Evolutionary conservation across 2,113 vertebrate genomes (phyloP).

Genomic region (Albula goreensis): DNA sequence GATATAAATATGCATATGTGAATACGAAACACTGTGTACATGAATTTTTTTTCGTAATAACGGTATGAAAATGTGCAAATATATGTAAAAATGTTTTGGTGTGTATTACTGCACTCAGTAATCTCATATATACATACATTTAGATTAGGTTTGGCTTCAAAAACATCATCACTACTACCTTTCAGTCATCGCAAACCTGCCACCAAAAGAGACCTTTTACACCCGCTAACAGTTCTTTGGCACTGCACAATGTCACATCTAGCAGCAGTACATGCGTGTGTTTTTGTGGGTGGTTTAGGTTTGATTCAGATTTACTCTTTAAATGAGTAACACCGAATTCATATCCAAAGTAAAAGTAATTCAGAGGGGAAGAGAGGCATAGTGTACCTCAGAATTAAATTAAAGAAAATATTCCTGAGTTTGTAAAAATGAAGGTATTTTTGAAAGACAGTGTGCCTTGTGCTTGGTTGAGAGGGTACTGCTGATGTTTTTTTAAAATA

Average conservation of each 20-base stretch:
- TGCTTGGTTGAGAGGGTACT: background rate
- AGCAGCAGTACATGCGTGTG: background rate
- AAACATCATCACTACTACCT: background rate
- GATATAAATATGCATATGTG: slow-evolving; percentile 32
- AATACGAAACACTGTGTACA: slow-evolving; percentile 33
- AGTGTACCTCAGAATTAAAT: no score
- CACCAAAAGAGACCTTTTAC: background rate
- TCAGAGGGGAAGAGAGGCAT: no score
- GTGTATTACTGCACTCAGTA: background rate
- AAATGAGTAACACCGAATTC: background rate
- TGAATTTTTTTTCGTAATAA: background rate
- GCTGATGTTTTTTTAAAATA: background rate
- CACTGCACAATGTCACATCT: background rate
- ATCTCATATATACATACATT: background rate
- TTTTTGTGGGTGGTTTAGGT: background rate
- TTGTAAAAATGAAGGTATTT: background rate
- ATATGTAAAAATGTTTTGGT: background rate
- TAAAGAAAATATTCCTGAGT: background rate
- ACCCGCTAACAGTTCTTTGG: background rate
- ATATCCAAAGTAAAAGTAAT: background rate
- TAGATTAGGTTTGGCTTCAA: background rate
- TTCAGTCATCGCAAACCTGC: background rate
- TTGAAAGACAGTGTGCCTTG: background rate
- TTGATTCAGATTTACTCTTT: background rate
- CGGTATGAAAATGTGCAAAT: background rate